Evolutionary conservation across 2,888 invertebrate species (phyloP).

Genomic region (Pinctada fucata): DNA sequence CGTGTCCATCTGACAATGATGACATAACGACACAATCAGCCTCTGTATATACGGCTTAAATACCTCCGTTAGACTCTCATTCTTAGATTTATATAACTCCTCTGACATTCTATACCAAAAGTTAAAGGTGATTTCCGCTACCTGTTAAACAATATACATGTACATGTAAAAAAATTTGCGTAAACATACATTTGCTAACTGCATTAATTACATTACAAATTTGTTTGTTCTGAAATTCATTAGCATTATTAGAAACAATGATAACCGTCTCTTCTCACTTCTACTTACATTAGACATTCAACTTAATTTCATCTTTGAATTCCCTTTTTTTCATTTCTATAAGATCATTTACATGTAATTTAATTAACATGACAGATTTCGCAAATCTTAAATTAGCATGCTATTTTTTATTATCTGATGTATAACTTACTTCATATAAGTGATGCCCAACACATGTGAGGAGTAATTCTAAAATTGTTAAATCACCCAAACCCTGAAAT

Average conservation of each 20-base stretch:
- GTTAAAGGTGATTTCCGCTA: constrained; percentile 93
- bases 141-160: constrained; percentile 75
- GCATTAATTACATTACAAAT: not conserved
- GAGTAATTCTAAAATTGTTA: constrained; percentile 91
- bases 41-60: constrained; percentile 95
- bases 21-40: constrained; percentile 90
- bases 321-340: too few species aligned
- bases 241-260: too few species aligned
- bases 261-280: too few species aligned
- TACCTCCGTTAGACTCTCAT: constrained; percentile 86
- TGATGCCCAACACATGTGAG: constrained; percentile 96
- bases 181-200: not conserved
- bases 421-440: constrained; percentile 91
- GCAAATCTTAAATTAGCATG: too few species aligned
- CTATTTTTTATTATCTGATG: too few species aligned
- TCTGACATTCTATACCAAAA: constrained; percentile 98
- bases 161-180: not conserved
- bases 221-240: not conserved
- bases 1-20: constrained; percentile 97
- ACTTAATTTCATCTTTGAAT: too few species aligned
- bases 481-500: constrained; percentile 77
- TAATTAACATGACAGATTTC: too few species aligned
- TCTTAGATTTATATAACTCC: constrained; percentile 92
- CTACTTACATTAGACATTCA: too few species aligned
- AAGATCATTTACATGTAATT: too few species aligned